Evolutionary conservation across 2,888 invertebrate species (phyloP), one percentile per base, ranked within the genome.

Genomic region (Melolontha melolontha): DNA sequence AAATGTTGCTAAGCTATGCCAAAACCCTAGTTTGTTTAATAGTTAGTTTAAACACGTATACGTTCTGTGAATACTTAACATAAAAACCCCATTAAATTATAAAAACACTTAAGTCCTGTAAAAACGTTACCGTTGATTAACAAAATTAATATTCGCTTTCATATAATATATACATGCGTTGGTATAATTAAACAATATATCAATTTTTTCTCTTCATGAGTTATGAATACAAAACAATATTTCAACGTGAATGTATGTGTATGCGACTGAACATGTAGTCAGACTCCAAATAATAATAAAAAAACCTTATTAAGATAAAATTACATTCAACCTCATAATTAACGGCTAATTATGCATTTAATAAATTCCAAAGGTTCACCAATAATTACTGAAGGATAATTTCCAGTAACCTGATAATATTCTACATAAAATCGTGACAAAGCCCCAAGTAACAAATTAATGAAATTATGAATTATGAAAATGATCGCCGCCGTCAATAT

Each of bases 381-480:
- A 79, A 82, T 82, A 83, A 83, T 83, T 83, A 82, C 80, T 74
- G 76, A 76, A 79, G 47, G 59, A 81, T 81, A 82, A 81, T 82
- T 80, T 75, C 59, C 59, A 67, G 82, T 82, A 81, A 82, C 81
- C 81, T 77, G 82, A 83, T 83, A 83, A 83, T 83, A 83, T 83
- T 81, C 82, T 79, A 80, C 83, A 83, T 82, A 82, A 82, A 84
- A 82, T 84, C 84, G 84, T 84, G 83, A 84, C 84, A 83, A 82
- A 82, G 83, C 84, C 83, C 75, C 80, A 75, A 84, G 84, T 84
- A 82, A 83, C 83, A 83, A 84, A 84, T 84, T 84, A 84, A 84
- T 84, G 83, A 84, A 84, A 84, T 84, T 84, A 84, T 82, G 83
- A 84, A 84, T 84, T 84, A 84, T 84, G 84, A 84, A 84, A 84